phyloP scores from a whole-genome alignment of 2,888 invertebrate genomes.

The Julus scandinavius region DNA sequence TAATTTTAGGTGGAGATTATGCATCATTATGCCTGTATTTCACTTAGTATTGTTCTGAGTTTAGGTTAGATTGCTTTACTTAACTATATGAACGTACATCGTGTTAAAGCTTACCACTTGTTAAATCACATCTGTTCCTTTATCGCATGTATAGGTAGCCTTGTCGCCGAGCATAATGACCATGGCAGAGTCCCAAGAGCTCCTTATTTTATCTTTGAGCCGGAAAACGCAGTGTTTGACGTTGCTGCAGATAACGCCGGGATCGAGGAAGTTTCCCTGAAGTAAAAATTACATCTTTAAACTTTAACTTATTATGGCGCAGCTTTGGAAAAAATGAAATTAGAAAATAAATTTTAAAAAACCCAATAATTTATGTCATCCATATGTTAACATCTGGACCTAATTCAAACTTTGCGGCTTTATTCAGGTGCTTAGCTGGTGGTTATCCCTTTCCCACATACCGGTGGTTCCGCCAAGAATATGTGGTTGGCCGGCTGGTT shows the following conservation, averaged over 20 bases:
- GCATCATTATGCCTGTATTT: neutral
- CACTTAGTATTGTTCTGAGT: neutral
- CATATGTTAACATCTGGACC: no score
- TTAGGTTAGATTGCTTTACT: neutral
- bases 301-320: conserved; percentile 47
- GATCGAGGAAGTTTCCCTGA: conserved; percentile 80
- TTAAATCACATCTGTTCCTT: neutral
- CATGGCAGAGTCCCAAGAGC: conserved; percentile 84
- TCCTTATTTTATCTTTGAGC: conserved; percentile 88
- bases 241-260: conserved; percentile 75
- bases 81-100: neutral
- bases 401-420: neutral
- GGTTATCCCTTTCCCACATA: conserved; percentile 92
- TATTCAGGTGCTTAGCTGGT: conserved; percentile 67
- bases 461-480: conserved; percentile 89
- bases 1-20: neutral
- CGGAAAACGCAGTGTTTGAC: conserved; percentile 84
- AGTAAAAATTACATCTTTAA: conserved; percentile 69
- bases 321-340: neutral
- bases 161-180: conserved; percentile 69
- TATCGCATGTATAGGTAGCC: neutral
- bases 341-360: no score
- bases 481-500: conserved; percentile 79
- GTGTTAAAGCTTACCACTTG: neutral
- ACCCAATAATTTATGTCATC: no score